phyloP scores from a whole-genome alignment of 1,140 invertebrate genomes.

The Musca domestica region DNA sequence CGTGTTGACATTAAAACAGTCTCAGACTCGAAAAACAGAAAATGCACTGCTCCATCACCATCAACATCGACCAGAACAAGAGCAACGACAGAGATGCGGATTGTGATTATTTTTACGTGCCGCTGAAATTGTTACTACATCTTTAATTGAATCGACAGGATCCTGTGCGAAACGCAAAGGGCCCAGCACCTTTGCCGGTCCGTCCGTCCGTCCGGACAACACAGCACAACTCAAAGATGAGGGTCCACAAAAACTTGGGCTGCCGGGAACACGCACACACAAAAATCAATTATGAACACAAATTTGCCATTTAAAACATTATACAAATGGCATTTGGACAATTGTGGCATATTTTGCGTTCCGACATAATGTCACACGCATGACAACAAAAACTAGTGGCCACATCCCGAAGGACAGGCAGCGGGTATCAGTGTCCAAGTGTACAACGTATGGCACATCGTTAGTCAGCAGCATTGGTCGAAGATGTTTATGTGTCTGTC shows the following conservation, averaged over 20 bases:
- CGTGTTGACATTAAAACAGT: conserved; percentile 12
- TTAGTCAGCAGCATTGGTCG: too few relatives aligned
- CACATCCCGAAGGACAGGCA: too few relatives aligned
- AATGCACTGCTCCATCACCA: background rate
- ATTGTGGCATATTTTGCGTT: conserved; percentile 49
- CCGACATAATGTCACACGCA: conserved; percentile 29
- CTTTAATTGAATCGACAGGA: conserved; percentile 11
- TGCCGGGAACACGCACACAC: background rate
- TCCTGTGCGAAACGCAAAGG: background rate
- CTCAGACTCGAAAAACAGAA: too few relatives aligned
- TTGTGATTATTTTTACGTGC: background rate
- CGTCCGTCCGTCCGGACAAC: too few relatives aligned
- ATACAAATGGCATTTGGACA: conserved; percentile 51
- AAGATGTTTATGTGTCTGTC: too few relatives aligned
- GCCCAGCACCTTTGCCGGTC: background rate
- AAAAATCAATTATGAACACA: conserved; percentile 53
- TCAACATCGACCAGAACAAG: background rate
- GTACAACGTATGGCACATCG: too few relatives aligned
- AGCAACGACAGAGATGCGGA: background rate
- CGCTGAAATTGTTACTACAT: conserved; percentile 3
- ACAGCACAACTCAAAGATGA: background rate
- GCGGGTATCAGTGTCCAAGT: too few relatives aligned
- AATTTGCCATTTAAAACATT: conserved; percentile 51
- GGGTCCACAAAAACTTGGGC: background rate
- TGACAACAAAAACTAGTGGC: background rate